Base-by-base conservation (phyloP, 1,140 invertebrate species). In the Diorhabda elongata region DNA sequence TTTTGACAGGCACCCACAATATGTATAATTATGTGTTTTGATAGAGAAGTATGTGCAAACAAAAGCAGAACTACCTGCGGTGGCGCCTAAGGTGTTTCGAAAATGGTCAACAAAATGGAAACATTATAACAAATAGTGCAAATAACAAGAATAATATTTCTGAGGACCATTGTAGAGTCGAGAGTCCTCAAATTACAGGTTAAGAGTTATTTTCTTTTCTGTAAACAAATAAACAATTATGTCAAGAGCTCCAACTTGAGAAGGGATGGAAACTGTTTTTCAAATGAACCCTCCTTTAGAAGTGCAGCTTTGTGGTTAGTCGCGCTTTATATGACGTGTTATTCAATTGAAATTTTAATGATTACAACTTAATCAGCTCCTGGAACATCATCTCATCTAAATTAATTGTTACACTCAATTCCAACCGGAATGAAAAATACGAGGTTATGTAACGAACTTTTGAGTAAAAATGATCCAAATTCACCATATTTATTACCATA, bases 1-100 rank as follows among this genome's bases (percentile, higher is more conserved):
- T 75, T 75, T 71, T 75, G 74, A 75, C 74, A 73, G 70, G 26
- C 26, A 61, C 61, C 11, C 61, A 75, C 72, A 75, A 75, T 73
- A 68, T 68, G n/a, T 8, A 68, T 73, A 75, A 75, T 75, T 75
- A 75, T 57, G 63, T 69, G 69, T 73, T 71, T 73, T 52, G 47
- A 61, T 58, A 58, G 66, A 61, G 64, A 69, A 73, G 70, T 69
- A 69, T 73, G 61, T 60, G 60, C 68, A 73, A 71, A 73, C 72
- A 71, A 75, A 67, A 64, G 64, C 43, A 56, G 44, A 65, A 6
- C 61, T 73, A 73, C 72, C 72, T 73, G 72, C 64, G 41, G 43
- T 67, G 63, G 69, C 56, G 64, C 61, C 65, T 59, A 57, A 45
- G 65, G 63, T 64, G 63, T 64, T 56, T 41, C 8, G 42, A 42